Evolutionary conservation across 2,113 vertebrate species (phyloP).

Genomic region (Holacanthus passer): DNA sequence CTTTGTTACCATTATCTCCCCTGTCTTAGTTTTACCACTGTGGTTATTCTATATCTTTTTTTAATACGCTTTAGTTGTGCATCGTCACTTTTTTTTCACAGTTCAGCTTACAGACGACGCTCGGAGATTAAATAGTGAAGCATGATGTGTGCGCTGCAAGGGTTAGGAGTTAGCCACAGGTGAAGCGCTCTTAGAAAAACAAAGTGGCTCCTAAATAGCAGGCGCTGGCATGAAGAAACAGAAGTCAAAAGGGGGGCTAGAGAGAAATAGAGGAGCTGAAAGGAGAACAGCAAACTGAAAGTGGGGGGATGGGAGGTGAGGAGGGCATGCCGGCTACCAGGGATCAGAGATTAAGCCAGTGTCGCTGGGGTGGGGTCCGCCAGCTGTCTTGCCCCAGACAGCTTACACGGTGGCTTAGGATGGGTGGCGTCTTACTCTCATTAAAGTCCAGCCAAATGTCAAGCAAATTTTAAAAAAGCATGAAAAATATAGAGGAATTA

Average conservation of each 20-base stretch:
- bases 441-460: slow-evolving; percentile 34
- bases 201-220: not conserved
- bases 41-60: not conserved
- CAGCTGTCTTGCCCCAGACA: slow-evolving; percentile 52
- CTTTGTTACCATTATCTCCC: not conserved
- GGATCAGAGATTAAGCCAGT: slow-evolving; percentile 62
- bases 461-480: slow-evolving; percentile 39
- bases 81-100: not conserved
- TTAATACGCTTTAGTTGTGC: not conserved
- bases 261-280: not conserved
- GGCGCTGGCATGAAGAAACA: too few species aligned
- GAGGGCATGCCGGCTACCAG: slow-evolving; percentile 31
- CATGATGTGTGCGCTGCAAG: not conserved
- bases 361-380: slow-evolving; percentile 23
- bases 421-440: slow-evolving; percentile 11
- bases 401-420: slow-evolving; percentile 38
- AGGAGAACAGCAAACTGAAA: slow-evolving; percentile 26
- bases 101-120: not conserved
- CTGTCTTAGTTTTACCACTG: not conserved
- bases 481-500: not conserved
- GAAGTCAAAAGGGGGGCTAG: not conserved
- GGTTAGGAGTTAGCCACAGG: not conserved
- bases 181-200: not conserved
- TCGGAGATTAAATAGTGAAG: not conserved
- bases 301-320: slow-evolving; percentile 15